Conservation (phyloP, 1,140 invertebrate species). For the Parasteatoda tepidariorum region DNA sequence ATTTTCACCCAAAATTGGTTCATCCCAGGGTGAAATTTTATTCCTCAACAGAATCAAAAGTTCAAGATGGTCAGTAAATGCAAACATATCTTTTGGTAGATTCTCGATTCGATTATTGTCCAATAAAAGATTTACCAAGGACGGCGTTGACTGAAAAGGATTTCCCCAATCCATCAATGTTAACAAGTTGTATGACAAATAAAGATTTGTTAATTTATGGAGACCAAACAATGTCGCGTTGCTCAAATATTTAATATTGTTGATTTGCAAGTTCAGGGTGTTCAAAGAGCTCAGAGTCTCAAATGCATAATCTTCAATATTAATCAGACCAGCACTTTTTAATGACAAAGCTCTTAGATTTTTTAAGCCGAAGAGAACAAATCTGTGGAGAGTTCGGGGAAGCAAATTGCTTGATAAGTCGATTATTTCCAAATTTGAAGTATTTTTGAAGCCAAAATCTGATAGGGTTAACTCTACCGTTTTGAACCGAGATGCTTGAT, state of each 20-base stretch:
- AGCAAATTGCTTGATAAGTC: neutral
- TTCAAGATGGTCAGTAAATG: conserved; percentile 66
- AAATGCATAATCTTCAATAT: conserved; percentile 41
- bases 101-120: conserved; percentile 70
- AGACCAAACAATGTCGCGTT: conserved; percentile 28
- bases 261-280: neutral
- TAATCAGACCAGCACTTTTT: neutral
- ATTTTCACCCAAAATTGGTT: neutral
- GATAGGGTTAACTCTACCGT: neutral
- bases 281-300: conserved; percentile 22
- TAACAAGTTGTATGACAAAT: neutral
- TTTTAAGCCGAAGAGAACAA: conserved; percentile 66
- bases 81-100: conserved; percentile 71
- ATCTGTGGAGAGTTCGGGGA: neutral
- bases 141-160: conserved; percentile 66
- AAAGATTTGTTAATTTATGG: conserved; percentile 4
- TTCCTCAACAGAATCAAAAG: conserved; percentile 64
- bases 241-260: neutral
- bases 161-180: neutral
- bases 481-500: neutral
- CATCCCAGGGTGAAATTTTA: conserved; percentile 21
- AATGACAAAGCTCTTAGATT: conserved; percentile 3
- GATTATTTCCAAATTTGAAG: neutral
- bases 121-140: conserved; percentile 70
- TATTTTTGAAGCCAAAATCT: neutral